Conservation (phyloP, 2,888 invertebrate species). For the Pemphredon lugubris region DNA sequence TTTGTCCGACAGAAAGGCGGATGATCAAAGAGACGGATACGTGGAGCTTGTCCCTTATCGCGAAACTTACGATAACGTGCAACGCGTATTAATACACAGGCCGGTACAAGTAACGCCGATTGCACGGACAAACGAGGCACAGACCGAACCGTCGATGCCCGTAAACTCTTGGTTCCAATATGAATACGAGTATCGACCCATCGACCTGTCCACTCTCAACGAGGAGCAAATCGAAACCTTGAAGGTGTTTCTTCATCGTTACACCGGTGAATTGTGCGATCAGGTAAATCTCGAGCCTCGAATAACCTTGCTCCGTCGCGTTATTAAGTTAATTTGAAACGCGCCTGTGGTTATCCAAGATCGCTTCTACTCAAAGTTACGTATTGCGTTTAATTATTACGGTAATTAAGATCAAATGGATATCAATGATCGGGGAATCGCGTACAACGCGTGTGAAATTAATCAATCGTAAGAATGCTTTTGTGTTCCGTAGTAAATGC, state of each 20-base stretch:
- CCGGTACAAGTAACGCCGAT: slow-evolving; percentile 83
- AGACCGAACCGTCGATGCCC: slow-evolving; percentile 87
- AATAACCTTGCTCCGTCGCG: not conserved
- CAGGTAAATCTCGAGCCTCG: slow-evolving; percentile 55
- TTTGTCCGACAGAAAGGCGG: slow-evolving; percentile 83
- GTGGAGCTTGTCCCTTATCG: slow-evolving; percentile 84
- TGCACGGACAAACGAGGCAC: slow-evolving; percentile 82
- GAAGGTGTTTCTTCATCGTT: slow-evolving; percentile 69
- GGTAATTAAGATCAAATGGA: too few relatives aligned
- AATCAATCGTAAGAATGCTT: too few relatives aligned
- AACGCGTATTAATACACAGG: slow-evolving; percentile 83
- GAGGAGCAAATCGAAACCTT: slow-evolving; percentile 71
- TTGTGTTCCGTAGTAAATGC: too few relatives aligned
- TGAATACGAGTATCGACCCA: slow-evolving; percentile 78
- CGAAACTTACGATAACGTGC: slow-evolving; percentile 83
- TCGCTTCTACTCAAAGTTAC: too few relatives aligned
- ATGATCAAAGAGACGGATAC: slow-evolving; percentile 86
- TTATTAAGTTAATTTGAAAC: not conserved
- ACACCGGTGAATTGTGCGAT: slow-evolving; percentile 70
- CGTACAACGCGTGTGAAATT: too few relatives aligned
- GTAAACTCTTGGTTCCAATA: slow-evolving; percentile 88
- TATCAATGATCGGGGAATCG: too few relatives aligned
- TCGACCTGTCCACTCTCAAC: slow-evolving; percentile 64
- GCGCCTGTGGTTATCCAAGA: not conserved
- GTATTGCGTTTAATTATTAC: too few relatives aligned